Conservation (phyloP, 2,797 vertebrate genomes). For the Threskiornis aethiopicus region DNA sequence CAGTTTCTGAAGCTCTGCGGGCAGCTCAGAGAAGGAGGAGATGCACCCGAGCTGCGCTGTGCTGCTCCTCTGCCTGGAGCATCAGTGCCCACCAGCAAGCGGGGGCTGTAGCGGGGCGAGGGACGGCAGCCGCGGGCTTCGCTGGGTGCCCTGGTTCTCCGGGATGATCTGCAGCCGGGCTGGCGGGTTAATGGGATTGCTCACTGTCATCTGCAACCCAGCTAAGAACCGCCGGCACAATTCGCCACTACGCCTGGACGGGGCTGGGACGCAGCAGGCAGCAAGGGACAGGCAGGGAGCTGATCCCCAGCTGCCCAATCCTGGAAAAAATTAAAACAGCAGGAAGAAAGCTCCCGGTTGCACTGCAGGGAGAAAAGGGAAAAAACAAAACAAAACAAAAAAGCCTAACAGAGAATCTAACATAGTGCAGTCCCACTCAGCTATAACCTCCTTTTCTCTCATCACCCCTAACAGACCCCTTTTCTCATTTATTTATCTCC, state of each 20-base stretch:
- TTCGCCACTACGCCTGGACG: rapidly evolving
- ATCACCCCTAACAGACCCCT: neutral
- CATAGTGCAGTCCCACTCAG: neutral
- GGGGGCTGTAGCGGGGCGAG: neutral
- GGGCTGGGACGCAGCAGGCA: neutral
- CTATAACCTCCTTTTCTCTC: neutral
- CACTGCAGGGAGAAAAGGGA: neutral
- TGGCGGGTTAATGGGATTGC: neutral
- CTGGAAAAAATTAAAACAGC: neutral
- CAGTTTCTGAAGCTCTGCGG: neutral
- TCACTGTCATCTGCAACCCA: neutral
- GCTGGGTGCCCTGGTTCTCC: neutral
- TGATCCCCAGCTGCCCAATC: neutral
- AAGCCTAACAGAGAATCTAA: neutral
- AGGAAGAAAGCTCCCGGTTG: neutral
- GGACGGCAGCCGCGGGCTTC: rapidly evolving
- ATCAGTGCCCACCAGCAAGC: neutral
- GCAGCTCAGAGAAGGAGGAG: neutral
- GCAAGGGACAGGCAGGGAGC: neutral
- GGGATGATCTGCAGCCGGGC: neutral
- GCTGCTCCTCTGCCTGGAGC: neutral
- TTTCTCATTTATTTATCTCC: neutral
- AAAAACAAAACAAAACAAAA: neutral
- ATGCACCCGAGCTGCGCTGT: rapidly evolving
- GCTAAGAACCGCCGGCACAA: rapidly evolving